Percentiles rank a stretch among this genome's conserved stretches.
Conservation (phyloP, 2,888 invertebrate species). For the Pandemis corylana region DNA sequence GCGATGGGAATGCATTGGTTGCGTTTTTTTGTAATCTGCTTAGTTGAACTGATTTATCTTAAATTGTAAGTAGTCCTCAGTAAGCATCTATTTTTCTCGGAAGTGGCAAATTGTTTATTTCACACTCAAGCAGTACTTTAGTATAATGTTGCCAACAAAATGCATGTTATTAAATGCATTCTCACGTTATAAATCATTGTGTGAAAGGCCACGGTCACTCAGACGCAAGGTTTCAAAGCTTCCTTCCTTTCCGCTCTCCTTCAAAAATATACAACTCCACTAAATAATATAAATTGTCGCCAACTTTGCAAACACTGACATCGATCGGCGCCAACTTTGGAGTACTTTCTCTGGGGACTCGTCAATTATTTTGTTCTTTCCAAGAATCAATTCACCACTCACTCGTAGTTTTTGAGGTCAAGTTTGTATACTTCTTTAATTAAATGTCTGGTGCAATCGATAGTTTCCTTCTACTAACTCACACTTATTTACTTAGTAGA, state of each 20-base stretch:
- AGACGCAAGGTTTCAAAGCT: constrained; percentile 54
- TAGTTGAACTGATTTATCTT: too few relatives aligned
- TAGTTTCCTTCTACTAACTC: background rate
- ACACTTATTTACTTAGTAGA: too few relatives aligned
- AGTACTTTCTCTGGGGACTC: constrained; percentile 22
- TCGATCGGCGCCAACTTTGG: constrained; percentile 12
- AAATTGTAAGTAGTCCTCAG: background rate
- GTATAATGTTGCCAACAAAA: constrained; percentile 33
- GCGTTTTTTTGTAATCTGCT: too few relatives aligned
- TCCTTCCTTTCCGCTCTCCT: constrained; percentile 54
- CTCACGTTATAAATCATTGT: constrained; percentile 47
- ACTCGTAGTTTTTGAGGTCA: background rate
- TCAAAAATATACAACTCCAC: constrained; percentile 16
- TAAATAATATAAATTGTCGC: constrained; percentile 37
- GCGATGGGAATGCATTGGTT: too few relatives aligned
- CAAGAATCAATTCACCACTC: constrained; percentile 10
- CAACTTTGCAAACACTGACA: constrained; percentile 13
- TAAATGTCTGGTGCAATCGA: background rate
- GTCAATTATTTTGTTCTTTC: constrained; percentile 26
- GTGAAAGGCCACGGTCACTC: constrained; percentile 60
- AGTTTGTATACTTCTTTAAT: background rate
- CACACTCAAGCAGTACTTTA: constrained; percentile 7
- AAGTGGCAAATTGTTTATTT: background rate
- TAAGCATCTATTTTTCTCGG: background rate
- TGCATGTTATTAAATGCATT: constrained; percentile 47